Evolutionary conservation across 2,797 vertebrate species (phyloP).

Genomic region (Argentina silus): DNA sequence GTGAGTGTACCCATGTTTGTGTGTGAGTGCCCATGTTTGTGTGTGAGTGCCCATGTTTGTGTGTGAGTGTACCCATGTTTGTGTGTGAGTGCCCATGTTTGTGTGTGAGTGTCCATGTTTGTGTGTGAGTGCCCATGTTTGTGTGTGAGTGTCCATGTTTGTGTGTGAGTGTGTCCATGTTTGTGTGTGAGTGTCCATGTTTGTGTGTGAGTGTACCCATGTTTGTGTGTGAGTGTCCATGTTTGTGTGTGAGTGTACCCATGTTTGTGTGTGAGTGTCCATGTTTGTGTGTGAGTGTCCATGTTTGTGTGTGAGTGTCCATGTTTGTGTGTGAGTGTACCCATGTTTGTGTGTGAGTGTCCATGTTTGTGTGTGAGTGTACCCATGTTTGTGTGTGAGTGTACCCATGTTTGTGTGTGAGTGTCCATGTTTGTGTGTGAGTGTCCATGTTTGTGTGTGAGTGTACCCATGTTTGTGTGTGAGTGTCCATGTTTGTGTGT

Average conservation of each 20-base stretch:
- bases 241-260: slow-evolving; percentile 8
- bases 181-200: neutral
- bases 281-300: neutral
- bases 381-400: neutral
- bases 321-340: neutral
- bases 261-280: neutral
- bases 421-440: slow-evolving; percentile 1
- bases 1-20: neutral
- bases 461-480: neutral
- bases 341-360: neutral
- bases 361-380: neutral
- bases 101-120: neutral
- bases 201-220: neutral
- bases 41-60: neutral
- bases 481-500: neutral
- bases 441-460: neutral
- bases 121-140: neutral
- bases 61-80: neutral
- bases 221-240: neutral
- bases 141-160: neutral
- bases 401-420: neutral
- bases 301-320: neutral
- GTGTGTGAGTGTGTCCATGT: neutral
- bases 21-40: neutral
- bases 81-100: slow-evolving; percentile 1